Evolutionary conservation across 2,797 vertebrate species (phyloP), one percentile per base, ranked within the genome.

Genomic region (Liasis olivaceus): DNA sequence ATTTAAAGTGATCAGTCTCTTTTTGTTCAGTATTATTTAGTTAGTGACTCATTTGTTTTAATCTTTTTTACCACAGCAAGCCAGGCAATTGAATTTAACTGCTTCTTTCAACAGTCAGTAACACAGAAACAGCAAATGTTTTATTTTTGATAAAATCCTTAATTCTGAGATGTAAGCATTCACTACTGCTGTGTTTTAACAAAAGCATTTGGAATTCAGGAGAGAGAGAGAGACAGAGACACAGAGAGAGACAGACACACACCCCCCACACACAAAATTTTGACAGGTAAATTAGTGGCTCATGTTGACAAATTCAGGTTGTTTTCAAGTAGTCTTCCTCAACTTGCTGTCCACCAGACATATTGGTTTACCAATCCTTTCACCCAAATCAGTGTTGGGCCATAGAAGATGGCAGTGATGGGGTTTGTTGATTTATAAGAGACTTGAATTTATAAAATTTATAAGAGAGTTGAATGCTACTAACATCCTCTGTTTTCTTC

Each of bases 1-100:
- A 91, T 26, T 2, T 95, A 1, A 93, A 90, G 93, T 90, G 31
- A 89, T 89, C 89, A 36, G 92, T 91, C 62, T 94, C 93, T 85
- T 72, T 63, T 92, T 94, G 77, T 94, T 96, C 31, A 54, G 54
- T 90, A 84, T 92, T 92, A 90, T 42, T 77, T 77, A 77, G 36
- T 89, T 94, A 95, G 64, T 94, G 93, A 22, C 95, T 88, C 86
- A 93, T 92, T 89, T 91, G 62, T 90, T 95, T 95, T 94, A 95
- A 95, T 93, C 93, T 95, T 93, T 85, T 81, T 94, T 92, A 88
- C 91, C 93, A 94, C 69, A 81, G 90, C 86, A 0, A 0, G 56
- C 86, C 88, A 92, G 72, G 51, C 54, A 58, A 92, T 95, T 93
- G 92, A 92, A 89, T 91, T 88, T 28, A 89, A 85, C 93, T 95